Percentiles rank a stretch among this genome's conserved stretches.
These are phyloP conservation scores for Euproctis similis DNA, from an alignment of 2,888 invertebrate genomes.

Conservation along the genomic window DNA sequence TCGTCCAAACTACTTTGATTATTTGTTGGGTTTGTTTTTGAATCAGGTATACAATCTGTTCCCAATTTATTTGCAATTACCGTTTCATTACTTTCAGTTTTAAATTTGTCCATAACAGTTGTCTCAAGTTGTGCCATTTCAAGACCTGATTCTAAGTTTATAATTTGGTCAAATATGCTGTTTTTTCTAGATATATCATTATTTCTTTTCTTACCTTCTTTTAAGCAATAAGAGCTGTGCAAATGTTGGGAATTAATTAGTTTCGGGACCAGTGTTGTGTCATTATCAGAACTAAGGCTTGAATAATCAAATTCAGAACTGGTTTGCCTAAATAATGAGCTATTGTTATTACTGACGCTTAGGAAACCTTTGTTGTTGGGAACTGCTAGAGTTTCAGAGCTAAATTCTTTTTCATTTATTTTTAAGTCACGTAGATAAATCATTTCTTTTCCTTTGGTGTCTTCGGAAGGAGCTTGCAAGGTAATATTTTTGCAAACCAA, in stretches of 20 bases:
- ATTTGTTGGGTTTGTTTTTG: too few species aligned
- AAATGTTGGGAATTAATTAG: slow-evolving; percentile 5
- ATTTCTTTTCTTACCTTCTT: background rate
- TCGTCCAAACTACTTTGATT: too few species aligned
- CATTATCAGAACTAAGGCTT: slow-evolving; percentile 20
- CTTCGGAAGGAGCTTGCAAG: slow-evolving; percentile 15
- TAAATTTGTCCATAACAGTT: too few species aligned
- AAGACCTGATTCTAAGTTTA: slow-evolving; percentile 33
- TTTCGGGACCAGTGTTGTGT: too few species aligned
- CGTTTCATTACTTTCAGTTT: too few species aligned
- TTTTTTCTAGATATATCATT: slow-evolving; percentile 12
- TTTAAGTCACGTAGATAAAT: slow-evolving; percentile 4
- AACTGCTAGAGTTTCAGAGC: slow-evolving; percentile 24
- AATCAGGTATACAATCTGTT: too few species aligned
- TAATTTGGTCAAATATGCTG: slow-evolving; percentile 29
- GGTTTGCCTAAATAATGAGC: slow-evolving; percentile 27
- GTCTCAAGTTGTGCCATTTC: background rate
- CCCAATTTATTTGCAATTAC: too few species aligned
- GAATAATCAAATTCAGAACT: slow-evolving; percentile 34
- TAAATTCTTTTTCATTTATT: slow-evolving; percentile 16
- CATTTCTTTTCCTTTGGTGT: slow-evolving; percentile 4
- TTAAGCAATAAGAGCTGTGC: background rate
- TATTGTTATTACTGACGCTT: slow-evolving; percentile 22
- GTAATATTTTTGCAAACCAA: slow-evolving; percentile 12
- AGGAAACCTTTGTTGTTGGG: slow-evolving; percentile 10